Evolutionary conservation across 2,797 vertebrate species (phyloP), one percentile per base, ranked within the genome.

Genomic region (Spea hammondii): DNA sequence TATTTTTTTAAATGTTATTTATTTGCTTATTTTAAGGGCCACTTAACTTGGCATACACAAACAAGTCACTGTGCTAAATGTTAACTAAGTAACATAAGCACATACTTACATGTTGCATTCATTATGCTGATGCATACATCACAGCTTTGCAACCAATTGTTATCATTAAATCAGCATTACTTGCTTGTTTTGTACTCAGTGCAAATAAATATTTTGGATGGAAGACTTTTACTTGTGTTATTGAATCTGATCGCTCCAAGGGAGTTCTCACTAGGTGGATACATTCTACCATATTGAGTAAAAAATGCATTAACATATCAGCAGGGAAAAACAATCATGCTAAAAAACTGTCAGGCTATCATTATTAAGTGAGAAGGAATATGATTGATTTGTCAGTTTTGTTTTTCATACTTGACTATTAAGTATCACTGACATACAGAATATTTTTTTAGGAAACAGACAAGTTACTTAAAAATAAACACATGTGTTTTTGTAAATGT

Each of bases 291-390:
- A 51, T 51, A 9, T 51, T 54, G 71, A 76, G 66, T 49, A 80
- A 80, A 80, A 80, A 80, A 80, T 54, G 68, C 69, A 80, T 80
- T 80, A 80, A 80, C 79, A 80, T 80, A 80, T 50, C 79, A 80
- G 79, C 79, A 70, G 74, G 79, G 68, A 80, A 65, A 80, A 80
- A 76, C 74, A 76, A 72, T 80, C 65, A 72, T 53, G 72, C 76
- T 80, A 80, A 80, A 80, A 72, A 46, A 59, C 74, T 72, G 74
- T 74, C 74, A 76, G 79, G 47, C 74, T 67, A 76, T 80, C 79
- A 80, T 80, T 80, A 80, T 80, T 80, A 80, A 59, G 79, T 80
- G 79, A 80, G 79, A 76, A 80, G 62, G 79, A 80, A 80, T 72
- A 76, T 80, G 79, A 80, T 76, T 80, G 79, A 80, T 80, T 80